phyloP scores from a whole-genome alignment of 2,113 vertebrate genomes.

The Archilochus colubris region DNA sequence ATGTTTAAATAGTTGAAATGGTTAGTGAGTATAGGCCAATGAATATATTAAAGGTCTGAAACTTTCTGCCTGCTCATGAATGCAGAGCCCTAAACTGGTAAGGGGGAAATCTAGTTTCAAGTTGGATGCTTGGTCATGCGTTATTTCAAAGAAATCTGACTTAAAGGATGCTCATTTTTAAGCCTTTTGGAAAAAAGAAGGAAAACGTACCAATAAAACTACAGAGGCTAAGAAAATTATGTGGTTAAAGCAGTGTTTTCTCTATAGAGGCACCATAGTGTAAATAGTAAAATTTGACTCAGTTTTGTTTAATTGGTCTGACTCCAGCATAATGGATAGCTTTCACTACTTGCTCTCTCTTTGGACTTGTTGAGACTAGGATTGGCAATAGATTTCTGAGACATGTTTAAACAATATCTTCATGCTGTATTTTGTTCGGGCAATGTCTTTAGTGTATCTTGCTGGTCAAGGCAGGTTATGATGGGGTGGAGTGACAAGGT shows the following conservation, averaged over 20 bases:
- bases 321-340: constrained; percentile 26
- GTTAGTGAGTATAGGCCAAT: not conserved
- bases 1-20: not conserved
- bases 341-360: not conserved
- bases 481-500: not conserved
- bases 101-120: not conserved
- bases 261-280: not conserved
- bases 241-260: constrained; percentile 42
- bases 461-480: not conserved
- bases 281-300: not conserved
- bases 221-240: constrained; percentile 17
- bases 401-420: constrained; percentile 34
- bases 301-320: constrained; percentile 32
- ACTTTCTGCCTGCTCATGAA: not conserved
- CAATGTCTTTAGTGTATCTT: not conserved
- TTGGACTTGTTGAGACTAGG: constrained; percentile 63
- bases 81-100: not conserved
- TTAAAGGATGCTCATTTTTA: not conserved
- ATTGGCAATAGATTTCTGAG: constrained; percentile 3
- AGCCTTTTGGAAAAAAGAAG: not conserved
- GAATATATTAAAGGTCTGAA: not conserved
- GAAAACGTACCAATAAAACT: constrained; percentile 35
- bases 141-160: not conserved
- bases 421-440: not conserved
- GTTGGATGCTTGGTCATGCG: not conserved